Evolutionary conservation across 2,888 invertebrate species (phyloP).

Genomic region (Choreutis nemorana): DNA sequence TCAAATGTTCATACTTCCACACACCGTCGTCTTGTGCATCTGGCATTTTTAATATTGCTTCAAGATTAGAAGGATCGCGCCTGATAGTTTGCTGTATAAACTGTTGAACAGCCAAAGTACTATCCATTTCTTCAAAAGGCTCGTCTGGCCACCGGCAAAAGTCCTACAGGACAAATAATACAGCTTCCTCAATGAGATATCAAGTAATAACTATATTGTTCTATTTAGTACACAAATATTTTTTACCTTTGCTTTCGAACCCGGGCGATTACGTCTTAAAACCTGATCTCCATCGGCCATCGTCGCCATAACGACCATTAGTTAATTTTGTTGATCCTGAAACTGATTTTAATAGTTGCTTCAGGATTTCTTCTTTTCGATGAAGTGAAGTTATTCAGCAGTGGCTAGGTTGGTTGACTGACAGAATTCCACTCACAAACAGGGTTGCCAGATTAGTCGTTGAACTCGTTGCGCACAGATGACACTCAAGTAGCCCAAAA

Average conservation of each 20-base stretch:
- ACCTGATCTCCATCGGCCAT: constrained; percentile 87
- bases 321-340: neutral
- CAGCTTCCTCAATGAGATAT: constrained; percentile 7
- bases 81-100: constrained; percentile 98
- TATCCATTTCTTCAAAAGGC: constrained; percentile 99
- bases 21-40: constrained; percentile 98
- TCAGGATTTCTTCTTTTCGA: no score
- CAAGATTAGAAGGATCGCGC: constrained; percentile 91
- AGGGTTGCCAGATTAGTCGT: no score
- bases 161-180: constrained; percentile 75
- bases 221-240: constrained; percentile 1
- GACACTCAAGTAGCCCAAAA: no score
- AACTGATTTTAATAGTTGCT: neutral
- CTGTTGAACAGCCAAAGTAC: constrained; percentile 97
- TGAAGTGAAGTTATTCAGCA: no score
- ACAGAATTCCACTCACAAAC: no score
- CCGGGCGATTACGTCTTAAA: constrained; percentile 89
- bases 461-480: no score
- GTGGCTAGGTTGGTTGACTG: no score
- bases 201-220: neutral
- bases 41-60: constrained; percentile 94
- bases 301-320: constrained; percentile 41
- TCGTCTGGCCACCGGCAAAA: constrained; percentile 99
- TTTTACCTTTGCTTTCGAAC: constrained; percentile 86
- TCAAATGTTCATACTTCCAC: constrained; percentile 99